Base-by-base conservation (phyloP, 2,113 vertebrate genomes). In the Tretioscincus oriximinensis region DNA sequence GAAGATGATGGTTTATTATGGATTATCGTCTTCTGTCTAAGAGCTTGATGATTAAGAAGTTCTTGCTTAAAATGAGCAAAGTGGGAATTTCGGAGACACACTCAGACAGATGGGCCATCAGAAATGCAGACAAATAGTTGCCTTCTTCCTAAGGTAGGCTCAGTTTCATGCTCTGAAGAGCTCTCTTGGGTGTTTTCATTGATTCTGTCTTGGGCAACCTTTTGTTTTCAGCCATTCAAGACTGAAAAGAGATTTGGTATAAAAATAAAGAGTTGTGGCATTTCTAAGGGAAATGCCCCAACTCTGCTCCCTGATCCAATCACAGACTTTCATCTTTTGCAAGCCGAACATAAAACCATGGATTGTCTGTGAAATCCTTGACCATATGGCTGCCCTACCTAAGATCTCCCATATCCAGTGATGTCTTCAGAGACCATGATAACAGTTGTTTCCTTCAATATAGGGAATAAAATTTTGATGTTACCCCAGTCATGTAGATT, bases 1-100 rank as follows among this genome's bases (percentile, higher is more conserved):
- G n/a, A 78, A 11, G 21, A n/a, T 78, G 51, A 47, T 67, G 41
- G 67, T 68, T 81, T 75, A 69, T 67, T 71, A 81, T 76, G 9
- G 60, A 81, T 61, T 67, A 31, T 35, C 54, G 1, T 69, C 28
- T 21, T 76, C 47, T 69, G 31, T 9, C 4, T 47, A n/a, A 49
- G n/a, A 31, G 31, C 18, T 69, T 76, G 35, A 69, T 61, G 65
- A 49, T 45, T 81, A 66, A 73, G 61, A 72, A 28, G 31, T 47
- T 61, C 51, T 60, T 51, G 45, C 65, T 12, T 81, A 76, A 69
- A 69, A 76, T 26, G n/a, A 76, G 51, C 26, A 67, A 35, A 76
- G n/a, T 61, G 26, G 31, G 61, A 76, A 68, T 76, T 76, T 41
- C 63, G 69, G 73, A 16, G 51, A 76, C 47, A 76, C 4, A 29